Percentiles rank a stretch among this genome's conserved stretches.
Conservation (phyloP, 2,888 invertebrate genomes). For the Latrodectus hesperus region DNA sequence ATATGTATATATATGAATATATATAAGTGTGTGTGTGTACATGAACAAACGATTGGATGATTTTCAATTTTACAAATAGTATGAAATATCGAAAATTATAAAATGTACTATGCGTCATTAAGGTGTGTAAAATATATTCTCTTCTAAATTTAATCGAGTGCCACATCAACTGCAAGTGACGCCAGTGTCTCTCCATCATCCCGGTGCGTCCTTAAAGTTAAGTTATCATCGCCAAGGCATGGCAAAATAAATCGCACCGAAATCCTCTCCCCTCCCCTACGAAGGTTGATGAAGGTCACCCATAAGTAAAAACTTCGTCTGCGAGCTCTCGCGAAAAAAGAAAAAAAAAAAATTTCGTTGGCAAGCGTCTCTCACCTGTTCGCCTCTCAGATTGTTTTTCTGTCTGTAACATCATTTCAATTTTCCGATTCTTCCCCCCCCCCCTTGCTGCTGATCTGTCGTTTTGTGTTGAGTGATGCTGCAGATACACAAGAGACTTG, state of each 20-base stretch:
- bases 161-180: too few species aligned
- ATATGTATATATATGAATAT: background rate
- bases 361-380: conserved; percentile 62
- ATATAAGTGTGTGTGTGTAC: background rate
- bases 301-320: conserved; percentile 51
- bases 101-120: too few species aligned
- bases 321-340: conserved; percentile 5
- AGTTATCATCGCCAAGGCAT: too few species aligned
- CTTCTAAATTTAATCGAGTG: too few species aligned
- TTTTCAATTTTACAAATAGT: background rate
- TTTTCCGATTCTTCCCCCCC: conserved; percentile 1
- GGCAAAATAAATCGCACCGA: too few species aligned
- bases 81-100: too few species aligned
- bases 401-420: background rate
- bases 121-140: too few species aligned
- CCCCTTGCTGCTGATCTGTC: background rate
- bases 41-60: background rate
- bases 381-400: conserved; percentile 17
- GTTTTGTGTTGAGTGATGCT: background rate
- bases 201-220: background rate
- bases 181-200: background rate
- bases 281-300: conserved; percentile 66
- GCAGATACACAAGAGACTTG: too few species aligned
- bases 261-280: conserved; percentile 15
- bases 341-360: conserved; percentile 41